Conservation (phyloP, 2,888 invertebrate genomes). For the Alcis repandata region DNA sequence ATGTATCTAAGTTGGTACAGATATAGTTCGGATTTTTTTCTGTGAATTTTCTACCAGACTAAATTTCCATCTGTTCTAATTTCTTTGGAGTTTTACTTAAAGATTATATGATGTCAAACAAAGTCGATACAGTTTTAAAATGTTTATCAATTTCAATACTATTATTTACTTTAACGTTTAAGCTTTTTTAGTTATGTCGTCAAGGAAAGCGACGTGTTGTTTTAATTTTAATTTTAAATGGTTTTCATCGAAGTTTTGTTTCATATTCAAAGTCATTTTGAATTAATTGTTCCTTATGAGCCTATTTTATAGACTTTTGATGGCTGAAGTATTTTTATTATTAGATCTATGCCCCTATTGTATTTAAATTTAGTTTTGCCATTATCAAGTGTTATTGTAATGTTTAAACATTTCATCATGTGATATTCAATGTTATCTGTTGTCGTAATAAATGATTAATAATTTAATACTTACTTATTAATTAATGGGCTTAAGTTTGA, state of each 20-base stretch:
- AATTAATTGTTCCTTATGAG: conserved; percentile 61
- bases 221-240: neutral
- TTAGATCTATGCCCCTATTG: conserved; percentile 54
- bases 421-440: conserved; percentile 86
- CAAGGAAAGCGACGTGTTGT: neutral
- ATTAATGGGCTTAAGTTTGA: no score
- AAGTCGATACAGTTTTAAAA: neutral
- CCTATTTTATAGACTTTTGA: conserved; percentile 49
- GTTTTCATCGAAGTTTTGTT: neutral
- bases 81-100: no score
- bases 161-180: neutral
- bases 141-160: neutral
- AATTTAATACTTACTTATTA: conserved; percentile 70
- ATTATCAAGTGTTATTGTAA: conserved; percentile 71
- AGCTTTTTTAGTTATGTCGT: neutral
- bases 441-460: conserved; percentile 77
- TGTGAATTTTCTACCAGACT: no score
- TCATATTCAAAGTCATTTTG: conserved; percentile 9
- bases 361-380: conserved; percentile 71
- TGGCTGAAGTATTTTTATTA: conserved; percentile 60
- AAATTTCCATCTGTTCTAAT: no score
- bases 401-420: conserved; percentile 81
- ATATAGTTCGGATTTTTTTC: no score
- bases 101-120: neutral
- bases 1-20: no score